Base-by-base conservation (phyloP, 2,888 invertebrate genomes). In the Pyralis farinalis region DNA sequence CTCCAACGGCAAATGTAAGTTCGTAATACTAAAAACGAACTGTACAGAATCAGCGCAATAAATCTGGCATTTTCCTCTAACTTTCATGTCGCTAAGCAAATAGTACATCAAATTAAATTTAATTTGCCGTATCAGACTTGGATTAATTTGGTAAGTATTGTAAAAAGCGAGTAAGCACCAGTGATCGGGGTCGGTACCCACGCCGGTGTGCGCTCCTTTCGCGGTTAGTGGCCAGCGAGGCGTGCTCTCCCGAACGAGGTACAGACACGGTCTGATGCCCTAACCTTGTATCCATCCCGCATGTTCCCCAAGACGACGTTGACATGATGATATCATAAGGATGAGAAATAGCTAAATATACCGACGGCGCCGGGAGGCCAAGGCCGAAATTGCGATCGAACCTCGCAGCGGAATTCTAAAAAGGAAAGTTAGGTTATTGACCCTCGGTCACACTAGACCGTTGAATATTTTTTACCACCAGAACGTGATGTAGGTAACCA, bases 201-300 rank as follows among this genome's bases (percentile, higher is more conserved):
- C 61, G 51, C 46, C 41, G 51, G 47, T 63, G 62, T 63, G 68
- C 58, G 69, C 71, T 77, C 71, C 76, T 82, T 79, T 83, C 76
- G 72, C 77, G 67, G 66, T 58, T 61, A 69, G 68, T 58, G 64
- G 55, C 51, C 79, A 81, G 72, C 83, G 83, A 84, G 77, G 76
- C 85, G 74, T 81, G 75, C 70, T 56, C 64, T 64, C 50, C 37
- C 37, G 37, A 40, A 44, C 46, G 69, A 77, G 75, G 70, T 67
- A 55, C 60, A 62, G 80, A 68, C 71, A 85, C 85, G 86, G 84
- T 87, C 86, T 78, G 77, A 57, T 72, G 75, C 53, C 51, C 66
- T 70, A 80, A 84, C 87, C 87, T 87, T 87, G 85, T 76, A 69
- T 63, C 70, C 67, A 76, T 83, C 82, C 83, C 71, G 73, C 59